Evolutionary conservation across 1,140 invertebrate species (phyloP).

Genomic region (Agrypnia vestita): DNA sequence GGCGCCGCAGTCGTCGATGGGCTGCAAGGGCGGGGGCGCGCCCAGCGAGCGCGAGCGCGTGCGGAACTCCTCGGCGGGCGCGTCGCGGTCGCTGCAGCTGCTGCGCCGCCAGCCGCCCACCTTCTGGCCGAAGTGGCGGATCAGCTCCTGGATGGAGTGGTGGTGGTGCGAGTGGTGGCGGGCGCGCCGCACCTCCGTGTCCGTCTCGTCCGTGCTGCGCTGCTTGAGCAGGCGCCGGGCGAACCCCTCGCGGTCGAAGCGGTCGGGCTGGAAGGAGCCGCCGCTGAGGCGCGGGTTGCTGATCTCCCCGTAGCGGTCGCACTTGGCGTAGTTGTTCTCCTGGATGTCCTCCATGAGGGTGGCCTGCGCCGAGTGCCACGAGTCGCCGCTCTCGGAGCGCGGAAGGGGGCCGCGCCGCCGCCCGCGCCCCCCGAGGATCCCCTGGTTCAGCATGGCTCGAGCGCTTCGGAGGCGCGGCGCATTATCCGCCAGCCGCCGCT

Average conservation of each 20-base stretch:
- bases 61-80: conserved; percentile 77
- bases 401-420: conserved; percentile 11
- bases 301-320: conserved; percentile 71
- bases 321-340: conserved; percentile 70
- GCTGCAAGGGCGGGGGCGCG: conserved; percentile 68
- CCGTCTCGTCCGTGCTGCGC: conserved; percentile 53
- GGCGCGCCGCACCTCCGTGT: conserved; percentile 62
- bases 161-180: conserved; percentile 72
- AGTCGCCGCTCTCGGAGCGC: conserved; percentile 34
- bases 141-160: conserved; percentile 82
- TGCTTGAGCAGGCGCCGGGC: conserved; percentile 70
- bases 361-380: conserved; percentile 52
- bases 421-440: conserved; percentile 13
- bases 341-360: conserved; percentile 71
- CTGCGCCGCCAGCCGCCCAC: conserved; percentile 76
- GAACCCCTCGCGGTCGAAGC: conserved; percentile 74
- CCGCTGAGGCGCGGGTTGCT: conserved; percentile 65
- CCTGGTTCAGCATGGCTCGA: background rate
- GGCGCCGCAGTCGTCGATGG: conserved; percentile 81
- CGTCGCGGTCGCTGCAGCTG: conserved; percentile 72
- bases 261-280: conserved; percentile 54
- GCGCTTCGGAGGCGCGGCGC: background rate
- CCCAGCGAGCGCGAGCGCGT: conserved; percentile 85
- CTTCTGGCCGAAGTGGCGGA: conserved; percentile 81
- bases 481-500: background rate